Percentiles rank a stretch among this genome's conserved stretches.
These are phyloP conservation scores for Mylabris sibirica DNA, from an alignment of 2,888 invertebrate genomes.

Conservation along the genomic window DNA sequence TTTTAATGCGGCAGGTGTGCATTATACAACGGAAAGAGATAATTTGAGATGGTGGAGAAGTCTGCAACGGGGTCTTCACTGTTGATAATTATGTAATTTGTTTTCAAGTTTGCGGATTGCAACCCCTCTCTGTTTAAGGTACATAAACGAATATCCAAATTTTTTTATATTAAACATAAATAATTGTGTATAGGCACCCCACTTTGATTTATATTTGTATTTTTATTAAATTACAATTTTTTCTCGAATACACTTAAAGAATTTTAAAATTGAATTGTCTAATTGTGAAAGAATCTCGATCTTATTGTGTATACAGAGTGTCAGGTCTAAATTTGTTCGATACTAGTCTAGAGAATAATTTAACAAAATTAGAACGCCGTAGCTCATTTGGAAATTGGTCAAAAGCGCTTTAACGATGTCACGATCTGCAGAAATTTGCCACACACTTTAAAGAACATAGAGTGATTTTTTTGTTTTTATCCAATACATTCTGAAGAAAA, in stretches of 20 bases:
- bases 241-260: neutral
- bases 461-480: too few species aligned
- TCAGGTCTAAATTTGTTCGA: too few species aligned
- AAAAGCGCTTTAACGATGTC: too few species aligned
- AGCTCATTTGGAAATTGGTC: too few species aligned
- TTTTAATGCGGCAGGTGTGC: slow-evolving; percentile 30
- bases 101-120: slow-evolving; percentile 14
- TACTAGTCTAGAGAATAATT: too few species aligned
- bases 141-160: neutral
- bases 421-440: too few species aligned
- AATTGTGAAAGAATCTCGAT: neutral
- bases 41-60: slow-evolving; percentile 26
- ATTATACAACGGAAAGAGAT: slow-evolving; percentile 30
- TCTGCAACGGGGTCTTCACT: slow-evolving; percentile 26
- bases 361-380: too few species aligned
- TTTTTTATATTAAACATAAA: neutral
- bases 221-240: neutral
- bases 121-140: neutral
- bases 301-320: too few species aligned
- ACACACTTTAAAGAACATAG: too few species aligned
- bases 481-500: too few species aligned
- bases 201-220: neutral
- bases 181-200: neutral
- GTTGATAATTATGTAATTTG: slow-evolving; percentile 32
- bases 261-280: neutral